A percentile compares a stretch with the other conserved stretches of the same genome.
Evolutionary conservation across 2,888 invertebrate genomes (phyloP).

Genomic region (Odontomyia ornata): DNA sequence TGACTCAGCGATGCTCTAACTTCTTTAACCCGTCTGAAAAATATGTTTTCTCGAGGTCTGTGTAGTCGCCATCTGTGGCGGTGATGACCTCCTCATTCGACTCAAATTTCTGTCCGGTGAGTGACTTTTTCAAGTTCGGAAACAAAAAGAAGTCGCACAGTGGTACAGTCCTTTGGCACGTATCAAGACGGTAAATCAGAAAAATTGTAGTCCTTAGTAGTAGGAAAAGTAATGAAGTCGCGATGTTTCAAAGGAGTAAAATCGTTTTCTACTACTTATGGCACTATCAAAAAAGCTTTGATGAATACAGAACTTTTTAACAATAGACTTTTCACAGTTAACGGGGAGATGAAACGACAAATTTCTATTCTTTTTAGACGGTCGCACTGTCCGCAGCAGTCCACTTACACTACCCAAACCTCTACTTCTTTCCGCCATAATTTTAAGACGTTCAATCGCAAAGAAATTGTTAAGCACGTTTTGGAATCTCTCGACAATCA

Average conservation of each 20-base stretch:
- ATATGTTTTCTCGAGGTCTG: too few relatives aligned
- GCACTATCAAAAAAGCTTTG: conserved; percentile 43
- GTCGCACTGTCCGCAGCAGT: not conserved
- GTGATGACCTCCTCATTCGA: too few relatives aligned
- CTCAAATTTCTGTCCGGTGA: too few relatives aligned
- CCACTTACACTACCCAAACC: not conserved
- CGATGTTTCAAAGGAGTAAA: conserved; percentile 57
- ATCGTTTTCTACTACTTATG: conserved; percentile 53
- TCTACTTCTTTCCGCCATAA: not conserved
- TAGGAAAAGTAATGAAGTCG: conserved; percentile 57
- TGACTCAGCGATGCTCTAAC: too few relatives aligned
- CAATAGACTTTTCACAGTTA: not conserved
- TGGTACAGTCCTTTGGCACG: too few relatives aligned
- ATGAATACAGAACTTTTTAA: conserved; percentile 20
- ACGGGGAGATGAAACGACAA: not conserved
- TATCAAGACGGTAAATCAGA: conserved; percentile 51
- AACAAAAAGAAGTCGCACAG: too few relatives aligned
- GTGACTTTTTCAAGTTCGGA: too few relatives aligned
- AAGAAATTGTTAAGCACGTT: not conserved
- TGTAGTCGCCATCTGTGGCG: too few relatives aligned
- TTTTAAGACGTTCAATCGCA: conserved; percentile 45
- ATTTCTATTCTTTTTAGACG: conserved; percentile 36
- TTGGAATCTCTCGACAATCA: not conserved
- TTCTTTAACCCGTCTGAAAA: too few relatives aligned
- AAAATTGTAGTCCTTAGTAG: conserved; percentile 54